Percentiles rank a stretch among this genome's conserved stretches.
phyloP scores from a whole-genome alignment of 2,888 invertebrate genomes.

The Ferrisia virgata region DNA sequence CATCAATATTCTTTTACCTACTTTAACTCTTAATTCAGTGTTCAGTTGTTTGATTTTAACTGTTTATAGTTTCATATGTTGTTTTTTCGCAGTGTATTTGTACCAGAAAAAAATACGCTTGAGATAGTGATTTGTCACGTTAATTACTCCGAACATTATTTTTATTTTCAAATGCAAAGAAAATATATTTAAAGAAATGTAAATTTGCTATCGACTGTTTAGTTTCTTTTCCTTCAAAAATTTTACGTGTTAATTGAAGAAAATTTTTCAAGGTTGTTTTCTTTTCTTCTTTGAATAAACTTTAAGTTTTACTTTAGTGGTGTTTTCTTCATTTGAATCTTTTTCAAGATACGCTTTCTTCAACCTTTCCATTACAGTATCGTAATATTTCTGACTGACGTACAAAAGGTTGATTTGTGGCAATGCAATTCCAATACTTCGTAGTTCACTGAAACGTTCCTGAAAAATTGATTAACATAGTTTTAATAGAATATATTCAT shows the following conservation, averaged over 20 bases:
- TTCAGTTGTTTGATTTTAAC: constrained; percentile 44
- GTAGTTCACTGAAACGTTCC: not conserved
- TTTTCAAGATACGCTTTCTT: not conserved
- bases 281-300: no score
- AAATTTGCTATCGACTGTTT: no score
- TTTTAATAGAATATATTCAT: no score
- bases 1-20: constrained; percentile 47
- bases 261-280: not conserved
- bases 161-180: not conserved
- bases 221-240: no score
- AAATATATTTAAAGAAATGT: not conserved
- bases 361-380: not conserved
- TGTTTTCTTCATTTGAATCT: not conserved
- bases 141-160: not conserved
- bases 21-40: constrained; percentile 40
- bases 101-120: constrained; percentile 31
- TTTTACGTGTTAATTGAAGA: no score
- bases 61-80: constrained; percentile 47
- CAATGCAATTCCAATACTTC: not conserved
- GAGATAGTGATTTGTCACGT: not conserved
- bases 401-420: not conserved
- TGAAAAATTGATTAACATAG: not conserved
- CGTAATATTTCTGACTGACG: not conserved
- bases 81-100: constrained; percentile 34
- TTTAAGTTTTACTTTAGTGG: no score